Conservation (phyloP, 2,888 invertebrate species). For the Epinotia demarniana region DNA sequence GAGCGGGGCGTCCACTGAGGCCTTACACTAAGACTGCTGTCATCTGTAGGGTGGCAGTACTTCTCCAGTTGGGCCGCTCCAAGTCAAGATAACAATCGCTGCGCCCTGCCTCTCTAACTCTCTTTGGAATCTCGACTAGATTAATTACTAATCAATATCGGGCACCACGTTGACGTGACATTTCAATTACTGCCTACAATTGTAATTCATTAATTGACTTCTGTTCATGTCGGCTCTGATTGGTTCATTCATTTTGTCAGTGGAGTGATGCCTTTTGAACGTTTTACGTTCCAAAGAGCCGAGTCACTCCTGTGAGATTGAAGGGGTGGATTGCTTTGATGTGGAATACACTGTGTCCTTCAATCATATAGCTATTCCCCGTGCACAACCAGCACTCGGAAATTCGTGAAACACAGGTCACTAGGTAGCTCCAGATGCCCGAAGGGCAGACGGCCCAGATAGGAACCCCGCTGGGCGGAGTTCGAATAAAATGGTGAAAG, state of each 20-base stretch:
- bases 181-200: constrained; percentile 19
- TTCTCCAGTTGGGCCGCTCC: no score
- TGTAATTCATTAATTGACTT: background rate
- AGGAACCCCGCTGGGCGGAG: no score
- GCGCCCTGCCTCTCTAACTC: background rate
- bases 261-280: background rate
- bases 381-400: no score
- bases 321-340: background rate
- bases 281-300: background rate
- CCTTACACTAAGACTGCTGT: no score
- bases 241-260: background rate
- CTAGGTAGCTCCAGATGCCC: no score
- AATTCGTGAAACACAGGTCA: no score
- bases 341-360: background rate
- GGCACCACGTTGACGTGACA: constrained; percentile 14
- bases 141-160: constrained; percentile 5
- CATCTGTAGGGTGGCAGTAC: no score
- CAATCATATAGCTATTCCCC: constrained; percentile 13
- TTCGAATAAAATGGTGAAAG: no score
- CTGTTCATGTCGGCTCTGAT: background rate
- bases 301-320: background rate
- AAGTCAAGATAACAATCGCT: no score
- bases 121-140: background rate
- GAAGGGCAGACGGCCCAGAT: no score
- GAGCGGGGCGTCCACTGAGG: no score